A percentile compares a stretch with the other conserved stretches of the same genome.
Conservation (phyloP, 2,797 vertebrate genomes). For the Craterocephalus amniculus region DNA sequence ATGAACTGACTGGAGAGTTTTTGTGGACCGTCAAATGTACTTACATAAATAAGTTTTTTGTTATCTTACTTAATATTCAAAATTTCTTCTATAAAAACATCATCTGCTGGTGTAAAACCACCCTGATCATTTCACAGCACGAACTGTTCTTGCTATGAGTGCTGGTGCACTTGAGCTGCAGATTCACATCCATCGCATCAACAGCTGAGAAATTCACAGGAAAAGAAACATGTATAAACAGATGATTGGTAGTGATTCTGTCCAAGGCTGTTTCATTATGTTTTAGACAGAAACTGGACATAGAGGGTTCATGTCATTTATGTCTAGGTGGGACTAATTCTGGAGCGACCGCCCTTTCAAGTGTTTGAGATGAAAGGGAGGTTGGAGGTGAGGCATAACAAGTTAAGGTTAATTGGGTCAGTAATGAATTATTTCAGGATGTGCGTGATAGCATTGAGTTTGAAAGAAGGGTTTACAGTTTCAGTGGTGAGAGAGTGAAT, state of each 20-base stretch:
- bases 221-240: no score
- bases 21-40: slow-evolving; percentile 47
- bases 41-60: slow-evolving; percentile 29
- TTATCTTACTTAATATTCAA: neutral
- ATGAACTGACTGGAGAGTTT: slow-evolving; percentile 58
- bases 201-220: no score
- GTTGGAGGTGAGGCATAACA: neutral
- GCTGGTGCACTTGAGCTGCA: no score
- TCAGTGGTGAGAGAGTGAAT: no score
- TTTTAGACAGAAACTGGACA: neutral
- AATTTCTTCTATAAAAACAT: neutral
- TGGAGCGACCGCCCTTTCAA: neutral
- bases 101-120: no score
- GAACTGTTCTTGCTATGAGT: no score
- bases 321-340: neutral
- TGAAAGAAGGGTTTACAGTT: no score
- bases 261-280: neutral
- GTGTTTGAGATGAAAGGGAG: neutral
- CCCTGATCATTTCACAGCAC: no score
- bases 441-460: no score
- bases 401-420: neutral
- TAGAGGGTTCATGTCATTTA: neutral
- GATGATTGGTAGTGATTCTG: neutral
- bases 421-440: neutral
- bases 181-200: no score